Evolutionary conservation across 2,113 vertebrate genomes (phyloP).

Genomic region (Pelodiscus sinensis): DNA sequence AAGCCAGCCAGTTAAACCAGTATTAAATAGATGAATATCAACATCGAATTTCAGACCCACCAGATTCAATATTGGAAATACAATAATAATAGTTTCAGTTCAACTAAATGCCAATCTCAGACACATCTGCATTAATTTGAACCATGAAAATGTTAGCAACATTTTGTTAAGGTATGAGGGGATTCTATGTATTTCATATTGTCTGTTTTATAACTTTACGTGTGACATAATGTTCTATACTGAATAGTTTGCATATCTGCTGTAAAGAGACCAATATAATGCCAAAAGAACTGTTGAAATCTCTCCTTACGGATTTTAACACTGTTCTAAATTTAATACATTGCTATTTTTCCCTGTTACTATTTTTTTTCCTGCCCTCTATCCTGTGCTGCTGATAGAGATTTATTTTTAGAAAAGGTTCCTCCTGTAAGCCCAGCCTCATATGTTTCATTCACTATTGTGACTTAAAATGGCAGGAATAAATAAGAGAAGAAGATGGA

Average conservation of each 20-base stretch:
- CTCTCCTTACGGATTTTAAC: neutral
- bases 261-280: constrained; percentile 5
- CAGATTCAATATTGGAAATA: neutral
- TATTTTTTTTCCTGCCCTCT: neutral
- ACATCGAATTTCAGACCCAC: neutral
- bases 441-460: neutral
- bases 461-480: neutral
- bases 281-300: neutral
- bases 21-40: neutral
- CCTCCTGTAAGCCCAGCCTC: neutral
- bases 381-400: neutral
- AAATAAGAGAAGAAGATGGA: neutral
- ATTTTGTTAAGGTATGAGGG: neutral
- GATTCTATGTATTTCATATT: neutral
- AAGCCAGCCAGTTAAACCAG: constrained; percentile 11
- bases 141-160: neutral
- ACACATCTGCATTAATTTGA: neutral
- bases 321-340: neutral
- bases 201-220: neutral
- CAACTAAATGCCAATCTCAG: constrained; percentile 21
- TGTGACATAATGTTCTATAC: neutral
- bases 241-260: neutral
- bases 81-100: constrained; percentile 20
- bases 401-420: neutral
- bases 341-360: neutral